phyloP scores from a whole-genome alignment of 2,888 invertebrate genomes.

The Clanis bilineata region DNA sequence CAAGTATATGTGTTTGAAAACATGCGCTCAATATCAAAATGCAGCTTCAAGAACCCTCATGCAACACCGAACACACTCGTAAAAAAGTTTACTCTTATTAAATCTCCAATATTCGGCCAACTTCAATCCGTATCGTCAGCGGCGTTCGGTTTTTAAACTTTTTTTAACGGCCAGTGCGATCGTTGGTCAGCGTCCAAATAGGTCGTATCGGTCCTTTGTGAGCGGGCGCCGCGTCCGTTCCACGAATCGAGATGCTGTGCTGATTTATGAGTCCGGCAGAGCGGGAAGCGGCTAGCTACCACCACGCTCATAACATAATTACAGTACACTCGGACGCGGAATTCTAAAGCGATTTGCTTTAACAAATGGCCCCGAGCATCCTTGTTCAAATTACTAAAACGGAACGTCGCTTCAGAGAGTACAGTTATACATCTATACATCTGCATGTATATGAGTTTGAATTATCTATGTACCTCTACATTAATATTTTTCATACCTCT shows the following conservation, averaged over 20 bases:
- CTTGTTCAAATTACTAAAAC: constrained; percentile 1
- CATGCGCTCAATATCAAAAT: background rate
- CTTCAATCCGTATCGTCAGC: constrained; percentile 20
- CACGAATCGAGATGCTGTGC: constrained; percentile 28
- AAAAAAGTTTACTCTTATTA: background rate
- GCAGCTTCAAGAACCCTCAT: too few relatives aligned
- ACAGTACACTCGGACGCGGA: constrained; percentile 11
- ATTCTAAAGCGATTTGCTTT: constrained; percentile 8
- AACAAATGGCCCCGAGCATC: constrained; percentile 3
- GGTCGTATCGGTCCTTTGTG: constrained; percentile 37
- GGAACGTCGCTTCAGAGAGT: background rate
- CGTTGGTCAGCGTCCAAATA: constrained; percentile 37
- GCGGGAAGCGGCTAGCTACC: too few relatives aligned
- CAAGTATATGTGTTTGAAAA: too few relatives aligned
- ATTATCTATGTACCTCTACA: background rate
- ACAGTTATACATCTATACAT: background rate
- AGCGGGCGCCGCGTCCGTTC: constrained; percentile 29
- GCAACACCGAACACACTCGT: background rate
- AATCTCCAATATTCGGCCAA: background rate
- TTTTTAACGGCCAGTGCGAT: constrained; percentile 11
- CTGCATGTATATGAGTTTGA: background rate
- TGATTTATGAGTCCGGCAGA: constrained; percentile 24
- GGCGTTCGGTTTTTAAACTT: constrained; percentile 21
- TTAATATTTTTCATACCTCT: too few relatives aligned
- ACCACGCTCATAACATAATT: constrained; percentile 19